Conservation (phyloP, 2,888 invertebrate genomes). For the Pogonocherus hispidulus region DNA sequence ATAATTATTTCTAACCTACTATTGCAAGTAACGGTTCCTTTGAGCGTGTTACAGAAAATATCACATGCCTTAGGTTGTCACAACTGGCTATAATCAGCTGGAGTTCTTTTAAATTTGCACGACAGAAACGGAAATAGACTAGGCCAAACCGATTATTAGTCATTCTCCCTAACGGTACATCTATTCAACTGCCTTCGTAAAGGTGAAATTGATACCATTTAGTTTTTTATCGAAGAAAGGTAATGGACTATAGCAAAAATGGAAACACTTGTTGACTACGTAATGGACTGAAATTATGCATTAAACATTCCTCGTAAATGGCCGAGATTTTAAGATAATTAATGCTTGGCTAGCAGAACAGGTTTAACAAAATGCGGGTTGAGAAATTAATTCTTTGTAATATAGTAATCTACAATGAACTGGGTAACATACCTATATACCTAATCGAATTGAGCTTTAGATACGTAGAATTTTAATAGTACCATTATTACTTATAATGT, state of each 20-base stretch:
- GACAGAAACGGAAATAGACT: slow-evolving; percentile 47
- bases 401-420: too few species aligned
- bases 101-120: slow-evolving; percentile 43
- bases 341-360: neutral
- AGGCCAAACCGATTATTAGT: slow-evolving; percentile 26
- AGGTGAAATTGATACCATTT: slow-evolving; percentile 4
- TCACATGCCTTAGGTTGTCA: slow-evolving; percentile 48
- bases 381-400: neutral
- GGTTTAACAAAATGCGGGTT: neutral
- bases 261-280: slow-evolving; percentile 4
- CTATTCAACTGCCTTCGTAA: slow-evolving; percentile 6
- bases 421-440: too few species aligned
- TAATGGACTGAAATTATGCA: slow-evolving; percentile 1
- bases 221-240: neutral
- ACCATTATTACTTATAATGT: too few species aligned
- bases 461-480: too few species aligned
- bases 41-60: slow-evolving; percentile 28
- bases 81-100: slow-evolving; percentile 46
- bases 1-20: slow-evolving; percentile 8
- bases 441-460: too few species aligned
- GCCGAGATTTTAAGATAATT: slow-evolving; percentile 2
- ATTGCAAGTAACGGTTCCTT: slow-evolving; percentile 26
- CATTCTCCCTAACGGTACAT: slow-evolving; percentile 24
- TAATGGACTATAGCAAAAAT: neutral
- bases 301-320: slow-evolving; percentile 1